Percentiles rank a stretch among this genome's conserved stretches.
Evolutionary conservation across 2,113 vertebrate species (phyloP).

Genomic region (Felis chaus): DNA sequence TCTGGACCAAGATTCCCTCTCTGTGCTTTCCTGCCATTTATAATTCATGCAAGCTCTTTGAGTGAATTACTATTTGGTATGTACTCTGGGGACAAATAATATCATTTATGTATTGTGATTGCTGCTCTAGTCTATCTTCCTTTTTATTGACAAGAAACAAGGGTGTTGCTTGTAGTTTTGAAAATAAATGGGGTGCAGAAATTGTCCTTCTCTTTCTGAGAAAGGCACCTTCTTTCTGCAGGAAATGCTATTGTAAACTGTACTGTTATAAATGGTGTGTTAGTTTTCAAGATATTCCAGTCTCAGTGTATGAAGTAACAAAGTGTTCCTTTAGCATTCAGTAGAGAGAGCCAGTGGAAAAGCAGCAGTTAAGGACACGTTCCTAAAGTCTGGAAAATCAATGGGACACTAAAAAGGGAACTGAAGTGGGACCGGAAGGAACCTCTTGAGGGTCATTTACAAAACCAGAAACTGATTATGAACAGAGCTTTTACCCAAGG

Average conservation of each 20-base stretch:
- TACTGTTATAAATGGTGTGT: slow-evolving; percentile 78
- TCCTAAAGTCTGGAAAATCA: slow-evolving; percentile 86
- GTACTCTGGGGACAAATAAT: slow-evolving; percentile 60
- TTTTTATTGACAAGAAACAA: slow-evolving; percentile 72
- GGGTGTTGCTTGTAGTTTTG: slow-evolving; percentile 78
- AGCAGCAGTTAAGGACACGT: slow-evolving; percentile 79
- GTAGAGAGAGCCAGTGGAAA: slow-evolving; percentile 73
- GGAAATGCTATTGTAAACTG: slow-evolving; percentile 82
- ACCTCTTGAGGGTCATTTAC: slow-evolving; percentile 84
- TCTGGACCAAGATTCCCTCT: slow-evolving; percentile 43
- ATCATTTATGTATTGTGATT: slow-evolving; percentile 67
- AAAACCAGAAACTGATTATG: slow-evolving; percentile 84
- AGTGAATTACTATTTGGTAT: slow-evolving; percentile 62
- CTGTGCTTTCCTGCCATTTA: slow-evolving; percentile 53
- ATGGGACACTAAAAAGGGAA: slow-evolving; percentile 83
- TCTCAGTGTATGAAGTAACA: slow-evolving; percentile 72
- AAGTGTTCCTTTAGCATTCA: slow-evolving; percentile 81
- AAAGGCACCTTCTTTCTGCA: slow-evolving; percentile 75
- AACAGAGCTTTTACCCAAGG: slow-evolving; percentile 81
- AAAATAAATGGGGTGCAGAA: slow-evolving; percentile 79
- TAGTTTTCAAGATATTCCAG: slow-evolving; percentile 81
- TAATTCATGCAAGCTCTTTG: slow-evolving; percentile 65
- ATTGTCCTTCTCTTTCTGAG: slow-evolving; percentile 72
- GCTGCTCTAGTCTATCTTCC: slow-evolving; percentile 61
- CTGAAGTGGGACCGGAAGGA: slow-evolving; percentile 85